A percentile compares a stretch with the other conserved stretches of the same genome.
Evolutionary conservation across 2,888 invertebrate species (phyloP).

Genomic region (Aphidius colemani): DNA sequence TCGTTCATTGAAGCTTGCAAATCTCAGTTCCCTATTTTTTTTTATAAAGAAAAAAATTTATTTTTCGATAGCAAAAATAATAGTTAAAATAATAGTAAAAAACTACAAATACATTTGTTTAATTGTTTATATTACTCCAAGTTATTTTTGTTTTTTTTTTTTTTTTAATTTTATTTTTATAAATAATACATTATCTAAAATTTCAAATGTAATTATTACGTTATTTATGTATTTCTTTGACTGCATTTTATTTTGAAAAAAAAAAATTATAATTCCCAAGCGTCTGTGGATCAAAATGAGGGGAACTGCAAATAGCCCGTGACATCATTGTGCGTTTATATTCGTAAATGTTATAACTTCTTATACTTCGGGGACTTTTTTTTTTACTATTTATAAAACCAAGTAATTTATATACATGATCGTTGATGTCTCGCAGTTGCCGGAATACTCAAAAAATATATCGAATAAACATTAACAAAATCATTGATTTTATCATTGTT

Average conservation of each 20-base stretch:
- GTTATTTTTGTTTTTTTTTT: not conserved
- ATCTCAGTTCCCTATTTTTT: slow-evolving; percentile 17
- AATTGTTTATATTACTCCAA: too few species aligned
- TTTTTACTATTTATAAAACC: slow-evolving; percentile 39
- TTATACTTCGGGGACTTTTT: slow-evolving; percentile 22
- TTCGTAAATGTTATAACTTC: slow-evolving; percentile 21
- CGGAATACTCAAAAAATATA: too few species aligned
- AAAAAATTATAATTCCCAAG: not conserved
- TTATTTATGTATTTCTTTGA: not conserved
- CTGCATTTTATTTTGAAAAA: too few species aligned
- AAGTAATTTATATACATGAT: slow-evolving; percentile 34
- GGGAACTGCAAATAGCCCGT: slow-evolving; percentile 40
- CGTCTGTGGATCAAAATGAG: slow-evolving; percentile 9
- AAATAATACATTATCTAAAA: not conserved
- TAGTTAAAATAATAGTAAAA: too few species aligned
- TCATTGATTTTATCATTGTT: too few species aligned
- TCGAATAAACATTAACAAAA: too few species aligned
- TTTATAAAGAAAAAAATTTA: not conserved
- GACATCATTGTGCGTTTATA: slow-evolving; percentile 43
- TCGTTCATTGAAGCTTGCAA: slow-evolving; percentile 43
- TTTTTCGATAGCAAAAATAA: not conserved
- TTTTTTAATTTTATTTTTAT: not conserved
- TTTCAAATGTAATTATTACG: not conserved
- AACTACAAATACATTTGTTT: too few species aligned
- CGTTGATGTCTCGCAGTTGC: too few species aligned